Conservation (phyloP, 2,888 invertebrate genomes). For the Callyntrura sp. region DNA sequence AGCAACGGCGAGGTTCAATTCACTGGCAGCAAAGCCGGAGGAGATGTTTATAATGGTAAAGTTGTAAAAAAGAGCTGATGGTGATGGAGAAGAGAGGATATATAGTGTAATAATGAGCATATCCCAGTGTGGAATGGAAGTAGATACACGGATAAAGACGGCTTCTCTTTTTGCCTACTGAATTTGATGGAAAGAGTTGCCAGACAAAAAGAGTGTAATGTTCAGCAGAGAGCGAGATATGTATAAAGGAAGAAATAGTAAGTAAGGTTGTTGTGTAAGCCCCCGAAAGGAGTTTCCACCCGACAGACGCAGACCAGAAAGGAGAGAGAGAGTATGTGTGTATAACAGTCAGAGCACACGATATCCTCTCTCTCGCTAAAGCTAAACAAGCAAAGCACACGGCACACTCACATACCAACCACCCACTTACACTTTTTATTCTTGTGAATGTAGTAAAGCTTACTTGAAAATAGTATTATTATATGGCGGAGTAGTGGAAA, state of each 20-base stretch:
- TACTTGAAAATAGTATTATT: background rate
- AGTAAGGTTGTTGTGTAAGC: constrained; percentile 46
- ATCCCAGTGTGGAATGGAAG: background rate
- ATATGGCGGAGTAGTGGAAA: background rate
- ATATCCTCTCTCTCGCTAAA: constrained; percentile 28
- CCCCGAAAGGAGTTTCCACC: constrained; percentile 79
- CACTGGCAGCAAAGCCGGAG: constrained; percentile 3
- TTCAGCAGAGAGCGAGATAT: no score
- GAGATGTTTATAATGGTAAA: constrained; percentile 14
- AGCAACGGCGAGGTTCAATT: constrained; percentile 9
- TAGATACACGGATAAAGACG: constrained; percentile 11
- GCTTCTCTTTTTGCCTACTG: background rate
- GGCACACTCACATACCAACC: constrained; percentile 10
- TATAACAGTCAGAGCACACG: constrained; percentile 38
- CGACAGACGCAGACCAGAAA: constrained; percentile 55
- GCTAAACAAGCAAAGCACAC: background rate
- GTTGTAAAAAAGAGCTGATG: constrained; percentile 8
- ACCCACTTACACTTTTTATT: constrained; percentile 54
- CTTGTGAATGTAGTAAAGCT: constrained; percentile 40
- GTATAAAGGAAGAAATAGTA: background rate
- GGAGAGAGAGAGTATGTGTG: background rate
- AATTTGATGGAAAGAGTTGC: constrained; percentile 75
- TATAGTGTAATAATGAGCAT: background rate
- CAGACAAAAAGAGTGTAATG: background rate
- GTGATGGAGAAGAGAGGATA: background rate